Evolutionary conservation across 2,113 vertebrate genomes (phyloP).

Genomic region (Chascanopsetta lugubris): DNA sequence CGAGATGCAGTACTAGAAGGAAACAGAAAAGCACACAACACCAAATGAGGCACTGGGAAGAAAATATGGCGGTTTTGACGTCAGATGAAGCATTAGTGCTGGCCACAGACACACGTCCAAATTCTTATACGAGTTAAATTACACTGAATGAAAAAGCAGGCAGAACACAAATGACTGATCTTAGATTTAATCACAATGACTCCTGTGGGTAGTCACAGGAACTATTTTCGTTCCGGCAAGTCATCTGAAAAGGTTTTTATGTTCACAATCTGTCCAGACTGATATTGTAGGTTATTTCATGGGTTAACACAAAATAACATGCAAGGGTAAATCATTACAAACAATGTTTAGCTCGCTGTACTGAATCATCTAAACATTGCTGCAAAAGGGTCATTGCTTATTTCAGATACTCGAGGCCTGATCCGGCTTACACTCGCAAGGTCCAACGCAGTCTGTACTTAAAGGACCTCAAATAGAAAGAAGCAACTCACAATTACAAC

Average conservation of each 20-base stretch:
- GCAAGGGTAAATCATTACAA: slow-evolving; percentile 11
- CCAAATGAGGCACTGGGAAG: slow-evolving; percentile 11
- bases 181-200: slow-evolving; percentile 28
- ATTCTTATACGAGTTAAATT: slow-evolving; percentile 8
- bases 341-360: slow-evolving; percentile 18
- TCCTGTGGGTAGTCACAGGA: slow-evolving; percentile 9
- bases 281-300: slow-evolving; percentile 18
- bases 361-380: slow-evolving; percentile 15
- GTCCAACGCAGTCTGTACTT: slow-evolving; percentile 62
- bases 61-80: slow-evolving; percentile 21
- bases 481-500: slow-evolving; percentile 68
- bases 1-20: background rate
- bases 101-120: slow-evolving; percentile 22
- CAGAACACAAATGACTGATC: slow-evolving; percentile 25
- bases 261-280: slow-evolving; percentile 14
- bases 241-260: slow-evolving; percentile 15
- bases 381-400: slow-evolving; percentile 25
- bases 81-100: slow-evolving; percentile 15
- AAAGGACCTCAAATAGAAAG: slow-evolving; percentile 65
- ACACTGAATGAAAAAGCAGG: slow-evolving; percentile 14
- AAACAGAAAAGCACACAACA: slow-evolving; percentile 36
- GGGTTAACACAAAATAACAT: slow-evolving; percentile 6
- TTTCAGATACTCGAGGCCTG: slow-evolving; percentile 36
- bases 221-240: slow-evolving; percentile 15
- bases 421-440: slow-evolving; percentile 29